These are phyloP conservation scores for Epinotia brunnichana DNA, from an alignment of 2,888 invertebrate genomes.

Conservation along the genomic window DNA sequence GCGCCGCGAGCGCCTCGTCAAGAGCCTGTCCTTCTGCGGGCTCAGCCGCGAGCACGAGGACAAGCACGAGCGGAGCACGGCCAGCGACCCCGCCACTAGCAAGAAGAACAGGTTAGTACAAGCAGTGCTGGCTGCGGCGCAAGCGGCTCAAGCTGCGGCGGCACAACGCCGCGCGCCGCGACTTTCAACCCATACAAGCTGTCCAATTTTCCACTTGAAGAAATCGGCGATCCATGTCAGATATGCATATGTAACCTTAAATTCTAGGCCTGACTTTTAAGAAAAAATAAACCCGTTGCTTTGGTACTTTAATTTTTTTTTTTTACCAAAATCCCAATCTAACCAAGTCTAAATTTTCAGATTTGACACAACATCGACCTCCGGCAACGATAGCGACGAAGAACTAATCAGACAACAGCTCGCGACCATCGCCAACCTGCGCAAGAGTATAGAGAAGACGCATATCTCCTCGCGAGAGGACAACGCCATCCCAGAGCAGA, in stretches of 20 bases:
- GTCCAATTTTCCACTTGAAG: too few relatives aligned
- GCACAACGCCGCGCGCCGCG: too few relatives aligned
- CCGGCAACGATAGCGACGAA: slow-evolving; percentile 88
- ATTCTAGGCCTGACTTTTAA: too few relatives aligned
- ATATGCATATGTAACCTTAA: too few relatives aligned
- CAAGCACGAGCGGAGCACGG: slow-evolving; percentile 82
- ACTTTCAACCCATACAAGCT: too few relatives aligned
- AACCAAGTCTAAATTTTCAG: slow-evolving; percentile 53
- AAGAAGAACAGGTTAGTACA: slow-evolving; percentile 78
- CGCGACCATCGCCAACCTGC: slow-evolving; percentile 71
- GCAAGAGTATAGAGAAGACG: slow-evolving; percentile 77
- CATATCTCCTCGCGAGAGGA: slow-evolving; percentile 74
- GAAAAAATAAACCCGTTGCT: too few relatives aligned
- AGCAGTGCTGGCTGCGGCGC: slow-evolving; percentile 48
- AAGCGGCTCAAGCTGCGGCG: not conserved
- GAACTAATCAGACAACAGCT: slow-evolving; percentile 69
- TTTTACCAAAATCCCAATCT: too few relatives aligned
- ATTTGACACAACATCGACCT: slow-evolving; percentile 85
- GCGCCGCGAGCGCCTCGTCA: slow-evolving; percentile 83
- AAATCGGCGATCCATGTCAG: too few relatives aligned
- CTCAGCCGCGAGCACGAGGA: slow-evolving; percentile 83
- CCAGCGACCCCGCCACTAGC: slow-evolving; percentile 86
- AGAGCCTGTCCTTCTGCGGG: slow-evolving; percentile 87
- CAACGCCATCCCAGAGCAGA: slow-evolving; percentile 73
- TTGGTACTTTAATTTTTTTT: too few relatives aligned